phyloP scores from a whole-genome alignment of 2,797 vertebrate species.

The Sebastes nivosus region DNA sequence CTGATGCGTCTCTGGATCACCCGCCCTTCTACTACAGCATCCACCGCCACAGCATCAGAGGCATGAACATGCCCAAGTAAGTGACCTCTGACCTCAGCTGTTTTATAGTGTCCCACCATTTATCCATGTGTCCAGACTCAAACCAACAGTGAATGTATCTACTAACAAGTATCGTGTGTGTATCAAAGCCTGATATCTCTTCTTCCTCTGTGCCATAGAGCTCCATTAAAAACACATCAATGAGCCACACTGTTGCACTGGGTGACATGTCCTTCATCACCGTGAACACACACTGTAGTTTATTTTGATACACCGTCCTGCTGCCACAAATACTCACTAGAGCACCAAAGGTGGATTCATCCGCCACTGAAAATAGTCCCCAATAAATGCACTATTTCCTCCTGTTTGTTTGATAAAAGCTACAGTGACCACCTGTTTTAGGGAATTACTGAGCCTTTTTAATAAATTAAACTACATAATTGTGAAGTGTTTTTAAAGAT shows the following conservation, averaged over 20 bases:
- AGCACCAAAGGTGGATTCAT: neutral
- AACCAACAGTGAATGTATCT: neutral
- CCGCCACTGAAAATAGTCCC: neutral
- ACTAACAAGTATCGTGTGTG: neutral
- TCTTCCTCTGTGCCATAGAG: neutral
- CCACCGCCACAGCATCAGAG: slow-evolving; percentile 95
- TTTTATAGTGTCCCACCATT: neutral
- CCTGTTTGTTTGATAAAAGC: neutral
- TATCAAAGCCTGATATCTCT: neutral
- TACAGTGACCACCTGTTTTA: neutral
- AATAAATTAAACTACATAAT: too few species aligned
- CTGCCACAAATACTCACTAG: neutral
- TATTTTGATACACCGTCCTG: neutral
- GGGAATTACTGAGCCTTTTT: too few species aligned
- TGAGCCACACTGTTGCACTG: neutral
- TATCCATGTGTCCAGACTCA: neutral
- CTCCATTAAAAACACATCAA: neutral
- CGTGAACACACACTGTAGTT: neutral
- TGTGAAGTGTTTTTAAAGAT: neutral
- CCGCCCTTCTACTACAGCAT: slow-evolving; percentile 98
- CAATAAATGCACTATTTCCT: neutral
- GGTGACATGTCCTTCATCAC: neutral
- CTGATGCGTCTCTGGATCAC: slow-evolving; percentile 86
- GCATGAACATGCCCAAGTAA: slow-evolving; percentile 99
- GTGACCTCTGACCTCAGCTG: slow-evolving; percentile 42